These are phyloP conservation scores for Doris montereyensis DNA, from an alignment of 2,888 invertebrate species.

Conservation along the genomic window DNA sequence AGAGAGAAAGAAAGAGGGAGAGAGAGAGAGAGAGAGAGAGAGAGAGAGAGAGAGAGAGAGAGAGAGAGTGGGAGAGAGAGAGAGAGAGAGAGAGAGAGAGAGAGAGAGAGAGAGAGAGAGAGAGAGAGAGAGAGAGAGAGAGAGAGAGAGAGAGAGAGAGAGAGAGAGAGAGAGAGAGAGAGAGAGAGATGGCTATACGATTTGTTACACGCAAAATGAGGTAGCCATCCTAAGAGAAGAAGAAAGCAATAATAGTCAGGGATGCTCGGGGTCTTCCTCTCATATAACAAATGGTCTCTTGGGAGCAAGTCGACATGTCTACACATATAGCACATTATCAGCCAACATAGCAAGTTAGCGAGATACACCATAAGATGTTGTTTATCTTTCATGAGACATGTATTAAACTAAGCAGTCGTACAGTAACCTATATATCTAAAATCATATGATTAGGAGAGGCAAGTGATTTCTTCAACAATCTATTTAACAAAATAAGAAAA, in stretches of 20 bases:
- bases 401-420: too few species aligned
- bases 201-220: not conserved
- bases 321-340: not conserved
- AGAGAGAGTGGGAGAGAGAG: constrained; percentile 13
- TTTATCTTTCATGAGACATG: too few species aligned
- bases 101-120: not conserved
- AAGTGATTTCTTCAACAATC: too few species aligned
- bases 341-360: not conserved
- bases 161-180: constrained; percentile 12
- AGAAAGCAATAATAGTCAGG: too few species aligned
- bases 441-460: too few species aligned
- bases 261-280: too few species aligned
- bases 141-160: constrained; percentile 24
- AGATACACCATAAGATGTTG: not conserved
- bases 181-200: not conserved
- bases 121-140: constrained; percentile 31
- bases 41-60: constrained; percentile 8
- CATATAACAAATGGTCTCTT: too few species aligned
- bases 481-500: too few species aligned
- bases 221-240: too few species aligned
- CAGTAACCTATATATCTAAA: too few species aligned
- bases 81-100: constrained; percentile 15
- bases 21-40: constrained; percentile 15
- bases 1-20: constrained; percentile 11
- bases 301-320: constrained; percentile 10